Base-by-base conservation (phyloP, 2,888 invertebrate genomes). In the Epirrita christyi region DNA sequence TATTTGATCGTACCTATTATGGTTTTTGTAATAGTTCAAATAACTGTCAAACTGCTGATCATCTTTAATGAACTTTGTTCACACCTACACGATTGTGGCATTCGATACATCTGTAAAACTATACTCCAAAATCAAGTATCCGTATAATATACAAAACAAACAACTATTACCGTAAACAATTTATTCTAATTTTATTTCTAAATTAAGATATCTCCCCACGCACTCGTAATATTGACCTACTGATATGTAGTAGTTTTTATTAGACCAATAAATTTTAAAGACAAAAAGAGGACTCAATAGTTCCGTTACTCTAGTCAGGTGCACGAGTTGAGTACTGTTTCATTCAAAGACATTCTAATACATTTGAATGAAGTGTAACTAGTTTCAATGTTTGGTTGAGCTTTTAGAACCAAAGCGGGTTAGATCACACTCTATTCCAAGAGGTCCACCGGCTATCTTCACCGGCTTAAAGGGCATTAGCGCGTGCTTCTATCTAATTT, bases 281-380 rank as follows among this genome's bases (percentile, higher is more conserved):
- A 77, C 68, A 76, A 76, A 77, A 75, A 69, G 73, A 75, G 67
- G 66, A 76, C 66, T 61, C 66, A 64, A 67, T 53, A 53, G 55
- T 64, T 77, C 81, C 80, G 81, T 83, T 83, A 81, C 64, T 62
- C 56, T 50, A 72, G 72, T 66, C 73, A 78, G 76, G 76, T 79
- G 78, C 43, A 38, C 46, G 38, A 36, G 38, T 32, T 13, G 29
- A 46, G 44, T 72, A 67, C 64, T 66, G 57, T 57, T 60, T 59
- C 55, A 60, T 64, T 61, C 47, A 58, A 29, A 58, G 37, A 43
- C 2, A 43, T 53, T 47, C 21, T 13, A 38, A 37, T 46, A 45
- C 13, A 47, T 50, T 41, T 55, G 53, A 56, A 57, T 60, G 38
- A 21, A 48, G 28, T 15, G 21, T 27, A 45, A 51, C 10, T 41